phyloP scores from a whole-genome alignment of 2,888 invertebrate genomes.

The Fragum sueziense region DNA sequence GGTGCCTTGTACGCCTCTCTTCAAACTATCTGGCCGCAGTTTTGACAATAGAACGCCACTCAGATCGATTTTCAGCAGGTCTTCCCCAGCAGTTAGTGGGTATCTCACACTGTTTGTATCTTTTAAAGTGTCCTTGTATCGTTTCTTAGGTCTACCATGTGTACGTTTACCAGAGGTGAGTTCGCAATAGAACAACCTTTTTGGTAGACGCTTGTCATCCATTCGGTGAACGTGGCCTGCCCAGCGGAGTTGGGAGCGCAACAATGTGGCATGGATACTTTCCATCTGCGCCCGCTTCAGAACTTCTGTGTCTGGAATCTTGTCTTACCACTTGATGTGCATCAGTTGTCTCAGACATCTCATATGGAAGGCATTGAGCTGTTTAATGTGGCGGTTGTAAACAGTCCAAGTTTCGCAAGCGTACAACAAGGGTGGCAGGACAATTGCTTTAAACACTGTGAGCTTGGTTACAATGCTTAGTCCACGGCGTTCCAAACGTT shows the following conservation, averaged over 20 bases:
- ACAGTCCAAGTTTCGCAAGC: background rate
- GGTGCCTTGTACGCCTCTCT: background rate
- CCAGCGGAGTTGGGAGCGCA: too few relatives aligned
- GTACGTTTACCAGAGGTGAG: background rate
- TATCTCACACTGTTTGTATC: background rate
- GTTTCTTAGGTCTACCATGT: background rate
- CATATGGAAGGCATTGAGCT: background rate
- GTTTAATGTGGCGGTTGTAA: background rate
- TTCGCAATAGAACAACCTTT: background rate
- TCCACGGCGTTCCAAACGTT: conserved; percentile 5
- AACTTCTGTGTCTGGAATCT: background rate
- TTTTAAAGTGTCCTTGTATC: background rate
- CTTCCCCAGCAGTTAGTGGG: background rate
- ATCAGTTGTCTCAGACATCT: background rate
- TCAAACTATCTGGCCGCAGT: background rate
- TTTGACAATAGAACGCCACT: too few relatives aligned
- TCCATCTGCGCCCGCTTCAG: background rate
- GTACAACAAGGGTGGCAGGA: background rate
- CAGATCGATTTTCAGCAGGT: background rate
- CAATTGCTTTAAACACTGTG: background rate
- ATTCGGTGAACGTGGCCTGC: too few relatives aligned
- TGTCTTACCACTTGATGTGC: background rate
- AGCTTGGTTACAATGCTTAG: background rate
- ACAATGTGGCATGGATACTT: background rate
- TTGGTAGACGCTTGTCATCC: background rate